Percentiles rank a stretch among this genome's conserved stretches.
These are phyloP conservation scores for Ophion ventricosus DNA, from an alignment of 2,888 invertebrate species.

Conservation along the genomic window DNA sequence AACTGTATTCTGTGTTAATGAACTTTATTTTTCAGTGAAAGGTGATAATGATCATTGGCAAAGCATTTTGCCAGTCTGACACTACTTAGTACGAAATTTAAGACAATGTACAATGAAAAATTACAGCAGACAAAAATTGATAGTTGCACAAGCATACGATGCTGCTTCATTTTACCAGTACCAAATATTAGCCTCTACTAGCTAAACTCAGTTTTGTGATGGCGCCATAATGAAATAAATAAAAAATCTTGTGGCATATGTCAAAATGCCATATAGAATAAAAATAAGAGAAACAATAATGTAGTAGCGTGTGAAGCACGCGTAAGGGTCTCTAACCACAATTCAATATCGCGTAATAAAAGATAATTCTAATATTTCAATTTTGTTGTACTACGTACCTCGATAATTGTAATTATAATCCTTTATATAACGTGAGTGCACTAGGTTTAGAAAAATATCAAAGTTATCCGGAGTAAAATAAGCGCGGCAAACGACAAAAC, in stretches of 20 bases:
- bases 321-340: constrained; percentile 46
- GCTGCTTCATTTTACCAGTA: too few relatives aligned
- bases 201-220: not conserved
- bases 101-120: too few relatives aligned
- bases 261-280: not conserved
- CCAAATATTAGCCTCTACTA: too few relatives aligned
- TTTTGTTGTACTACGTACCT: constrained; percentile 18
- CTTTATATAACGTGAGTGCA: not conserved
- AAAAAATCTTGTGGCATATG: not conserved
- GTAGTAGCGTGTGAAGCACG: not conserved
- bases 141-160: too few relatives aligned
- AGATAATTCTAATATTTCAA: not conserved
- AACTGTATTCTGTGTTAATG: too few relatives aligned
- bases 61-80: too few relatives aligned
- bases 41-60: too few relatives aligned
- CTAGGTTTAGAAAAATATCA: not conserved
- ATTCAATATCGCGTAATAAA: not conserved
- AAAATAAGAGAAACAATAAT: not conserved
- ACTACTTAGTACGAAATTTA: too few relatives aligned
- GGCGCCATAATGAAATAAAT: not conserved
- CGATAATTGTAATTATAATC: not conserved
- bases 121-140: too few relatives aligned
- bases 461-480: constrained; percentile 4
- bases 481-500: constrained; percentile 1
- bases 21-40: too few relatives aligned